Conservation (phyloP, 2,888 invertebrate genomes). For the Agonopterix alstromeriana region DNA sequence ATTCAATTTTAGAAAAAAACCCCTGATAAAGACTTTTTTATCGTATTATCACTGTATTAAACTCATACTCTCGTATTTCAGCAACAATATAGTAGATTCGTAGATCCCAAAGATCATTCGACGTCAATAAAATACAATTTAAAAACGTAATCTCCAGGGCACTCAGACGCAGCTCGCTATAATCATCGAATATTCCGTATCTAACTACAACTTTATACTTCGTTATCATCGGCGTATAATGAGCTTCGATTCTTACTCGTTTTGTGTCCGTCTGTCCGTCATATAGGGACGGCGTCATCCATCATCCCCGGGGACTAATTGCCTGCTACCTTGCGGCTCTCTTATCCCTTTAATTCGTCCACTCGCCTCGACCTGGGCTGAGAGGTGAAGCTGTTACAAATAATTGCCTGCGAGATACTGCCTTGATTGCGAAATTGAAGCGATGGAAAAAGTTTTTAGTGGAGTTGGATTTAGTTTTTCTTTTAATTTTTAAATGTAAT, state of each 20-base stretch:
- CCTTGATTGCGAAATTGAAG: conserved; percentile 52
- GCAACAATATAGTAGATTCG: background rate
- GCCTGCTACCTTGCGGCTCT: conserved; percentile 69
- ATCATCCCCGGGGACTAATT: conserved; percentile 70
- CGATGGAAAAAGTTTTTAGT: conserved; percentile 3
- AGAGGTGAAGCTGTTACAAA: conserved; percentile 42
- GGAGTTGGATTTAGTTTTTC: too few species aligned
- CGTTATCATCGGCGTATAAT: conserved; percentile 73
- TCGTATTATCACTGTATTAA: too few species aligned
- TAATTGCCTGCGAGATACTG: conserved; percentile 58
- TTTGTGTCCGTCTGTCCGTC: conserved; percentile 53
- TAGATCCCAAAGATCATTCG: background rate
- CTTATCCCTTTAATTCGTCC: conserved; percentile 72
- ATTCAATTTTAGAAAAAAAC: too few species aligned
- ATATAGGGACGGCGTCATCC: conserved; percentile 62
- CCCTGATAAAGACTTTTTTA: too few species aligned
- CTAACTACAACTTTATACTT: conserved; percentile 64
- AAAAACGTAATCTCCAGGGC: conserved; percentile 43
- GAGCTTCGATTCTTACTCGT: conserved; percentile 59
- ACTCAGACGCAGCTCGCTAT: conserved; percentile 28
- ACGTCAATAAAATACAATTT: conserved; percentile 9
- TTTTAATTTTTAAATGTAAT: too few species aligned
- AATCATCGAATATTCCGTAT: conserved; percentile 59
- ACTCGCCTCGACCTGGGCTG: conserved; percentile 45
- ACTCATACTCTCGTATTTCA: too few species aligned